A percentile compares a stretch with the other conserved stretches of the same genome.
These are phyloP conservation scores for Tineola bisselliella DNA, from an alignment of 2,888 invertebrate species.

Conservation along the genomic window DNA sequence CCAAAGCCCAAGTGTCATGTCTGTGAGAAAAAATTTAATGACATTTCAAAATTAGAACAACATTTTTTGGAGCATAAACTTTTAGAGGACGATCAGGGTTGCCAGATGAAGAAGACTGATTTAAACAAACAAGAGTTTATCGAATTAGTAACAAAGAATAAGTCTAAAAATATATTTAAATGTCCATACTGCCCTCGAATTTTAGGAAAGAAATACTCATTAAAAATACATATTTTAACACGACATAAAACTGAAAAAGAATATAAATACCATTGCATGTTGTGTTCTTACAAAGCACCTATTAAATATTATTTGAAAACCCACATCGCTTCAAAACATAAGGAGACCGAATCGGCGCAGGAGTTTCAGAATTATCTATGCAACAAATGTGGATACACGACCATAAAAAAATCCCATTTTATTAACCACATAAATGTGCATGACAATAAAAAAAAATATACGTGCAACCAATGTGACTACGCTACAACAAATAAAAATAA, in stretches of 20 bases:
- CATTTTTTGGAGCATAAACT: conserved; percentile 21
- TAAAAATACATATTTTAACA: conserved; percentile 12
- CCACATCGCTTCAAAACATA: conserved; percentile 11
- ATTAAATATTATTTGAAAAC: conserved; percentile 14
- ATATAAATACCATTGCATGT: background rate
- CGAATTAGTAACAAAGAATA: background rate
- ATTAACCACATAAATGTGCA: conserved; percentile 27
- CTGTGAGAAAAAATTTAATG: conserved; percentile 23
- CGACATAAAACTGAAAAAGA: conserved; percentile 10
- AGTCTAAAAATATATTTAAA: background rate
- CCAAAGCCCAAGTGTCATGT: conserved; percentile 25
- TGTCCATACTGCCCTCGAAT: conserved; percentile 14
- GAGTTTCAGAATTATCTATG: conserved; percentile 18
- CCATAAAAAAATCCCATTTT: conserved; percentile 26
- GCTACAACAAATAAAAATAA: conserved; percentile 26
- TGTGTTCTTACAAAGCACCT: conserved; percentile 12
- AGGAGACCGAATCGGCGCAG: conserved; percentile 9
- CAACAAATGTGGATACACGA: conserved; percentile 27
- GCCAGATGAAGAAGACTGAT: background rate
- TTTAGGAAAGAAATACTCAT: background rate
- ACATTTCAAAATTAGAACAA: conserved; percentile 19
- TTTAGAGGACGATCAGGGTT: conserved; percentile 16
- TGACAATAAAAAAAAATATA: conserved; percentile 18
- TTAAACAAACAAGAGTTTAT: background rate
- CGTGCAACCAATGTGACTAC: conserved; percentile 27